Conservation (phyloP, 2,888 invertebrate species). For the Ormia ochracea region DNA sequence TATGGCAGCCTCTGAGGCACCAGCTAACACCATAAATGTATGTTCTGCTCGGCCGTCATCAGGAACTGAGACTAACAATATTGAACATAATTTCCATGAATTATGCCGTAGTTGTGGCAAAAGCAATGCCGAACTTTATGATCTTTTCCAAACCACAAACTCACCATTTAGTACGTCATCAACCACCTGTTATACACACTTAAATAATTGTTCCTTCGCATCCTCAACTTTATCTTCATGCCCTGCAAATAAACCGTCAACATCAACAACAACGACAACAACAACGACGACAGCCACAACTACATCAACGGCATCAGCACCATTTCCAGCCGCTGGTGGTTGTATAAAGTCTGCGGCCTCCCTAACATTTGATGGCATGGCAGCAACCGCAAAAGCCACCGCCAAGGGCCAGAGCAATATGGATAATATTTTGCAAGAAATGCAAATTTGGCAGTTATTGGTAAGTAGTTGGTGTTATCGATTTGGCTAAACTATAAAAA, state of each 20-base stretch:
- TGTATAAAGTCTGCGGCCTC: background rate
- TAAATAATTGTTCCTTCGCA: conserved; percentile 31
- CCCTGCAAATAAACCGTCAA: conserved; percentile 22
- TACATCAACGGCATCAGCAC: background rate
- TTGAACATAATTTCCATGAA: conserved; percentile 56
- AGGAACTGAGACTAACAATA: conserved; percentile 24
- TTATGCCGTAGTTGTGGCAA: conserved; percentile 66
- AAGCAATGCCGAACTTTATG: conserved; percentile 64
- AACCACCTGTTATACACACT: conserved; percentile 58
- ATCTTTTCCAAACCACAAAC: conserved; percentile 62
- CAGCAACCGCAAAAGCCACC: conserved; percentile 55
- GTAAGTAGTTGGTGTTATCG: conserved; percentile 54
- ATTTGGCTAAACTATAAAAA: background rate
- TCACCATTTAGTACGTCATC: conserved; percentile 57
- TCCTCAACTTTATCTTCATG: background rate
- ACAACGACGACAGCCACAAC: conserved; percentile 12
- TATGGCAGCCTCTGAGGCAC: conserved; percentile 60
- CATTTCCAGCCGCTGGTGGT: conserved; percentile 10
- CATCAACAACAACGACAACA: background rate
- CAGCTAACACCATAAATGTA: conserved; percentile 30
- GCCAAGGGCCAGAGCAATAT: conserved; percentile 63
- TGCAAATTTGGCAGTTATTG: conserved; percentile 66
- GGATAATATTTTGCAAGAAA: conserved; percentile 66
- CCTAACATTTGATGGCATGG: conserved; percentile 50
- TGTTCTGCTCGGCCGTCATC: conserved; percentile 12